Conservation (phyloP, 1,140 invertebrate species). For the Dermatophagoides farinae region DNA sequence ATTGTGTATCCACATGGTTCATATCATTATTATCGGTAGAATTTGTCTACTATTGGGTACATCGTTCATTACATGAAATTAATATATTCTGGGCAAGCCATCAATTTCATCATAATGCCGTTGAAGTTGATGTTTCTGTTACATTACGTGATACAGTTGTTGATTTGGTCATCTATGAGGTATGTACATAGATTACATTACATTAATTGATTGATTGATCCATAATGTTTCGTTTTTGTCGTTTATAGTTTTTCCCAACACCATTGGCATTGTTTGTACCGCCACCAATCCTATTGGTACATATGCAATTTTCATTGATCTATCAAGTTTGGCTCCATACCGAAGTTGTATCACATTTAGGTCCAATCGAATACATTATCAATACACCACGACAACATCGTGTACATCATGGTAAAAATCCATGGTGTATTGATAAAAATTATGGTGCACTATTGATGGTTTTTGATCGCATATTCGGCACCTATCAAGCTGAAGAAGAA, state of each 20-base stretch:
- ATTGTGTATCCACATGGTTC: conserved; percentile 53
- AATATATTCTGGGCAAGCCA: conserved; percentile 83
- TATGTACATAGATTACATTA: too few species aligned
- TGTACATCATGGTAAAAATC: conserved; percentile 61
- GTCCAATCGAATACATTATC: conserved; percentile 58
- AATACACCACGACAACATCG: conserved; percentile 74
- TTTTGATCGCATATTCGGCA: conserved; percentile 35
- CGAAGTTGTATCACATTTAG: conserved; percentile 47
- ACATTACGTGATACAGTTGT: conserved; percentile 59
- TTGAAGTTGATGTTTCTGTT: conserved; percentile 61
- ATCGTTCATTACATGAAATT: conserved; percentile 40
- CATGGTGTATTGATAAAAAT: conserved; percentile 42
- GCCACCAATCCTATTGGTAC: conserved; percentile 57
- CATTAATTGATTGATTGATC: not conserved
- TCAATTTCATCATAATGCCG: conserved; percentile 85
- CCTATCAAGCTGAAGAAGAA: conserved; percentile 36
- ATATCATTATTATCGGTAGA: conserved; percentile 52
- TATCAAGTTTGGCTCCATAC: conserved; percentile 88
- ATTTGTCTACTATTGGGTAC: conserved; percentile 78
- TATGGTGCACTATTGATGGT: conserved; percentile 40
- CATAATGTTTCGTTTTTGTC: not conserved
- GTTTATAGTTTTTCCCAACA: conserved; percentile 52
- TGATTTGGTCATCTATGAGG: conserved; percentile 58
- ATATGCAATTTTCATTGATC: conserved; percentile 63
- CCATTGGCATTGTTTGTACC: conserved; percentile 60